Evolutionary conservation across 2,797 vertebrate species (phyloP).

Genomic region (Poeciliopsis turneri): DNA sequence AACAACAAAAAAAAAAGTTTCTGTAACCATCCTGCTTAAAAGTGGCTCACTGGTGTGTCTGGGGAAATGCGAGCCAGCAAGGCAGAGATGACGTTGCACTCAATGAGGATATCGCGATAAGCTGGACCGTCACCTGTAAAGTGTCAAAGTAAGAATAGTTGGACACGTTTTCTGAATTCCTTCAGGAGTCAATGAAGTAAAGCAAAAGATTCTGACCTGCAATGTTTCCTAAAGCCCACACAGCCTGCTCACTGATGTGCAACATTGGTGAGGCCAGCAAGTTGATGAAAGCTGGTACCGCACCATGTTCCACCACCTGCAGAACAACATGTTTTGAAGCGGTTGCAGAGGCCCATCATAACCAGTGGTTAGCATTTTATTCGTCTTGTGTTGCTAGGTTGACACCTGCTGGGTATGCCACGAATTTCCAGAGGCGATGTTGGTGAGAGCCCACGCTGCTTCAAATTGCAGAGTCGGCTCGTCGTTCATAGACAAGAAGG

Average conservation of each 20-base stretch:
- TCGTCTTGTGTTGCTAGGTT: not conserved
- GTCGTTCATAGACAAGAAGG: constrained; percentile 80
- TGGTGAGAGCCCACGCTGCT: constrained; percentile 93
- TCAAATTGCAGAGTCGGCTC: constrained; percentile 87
- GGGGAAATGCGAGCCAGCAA: constrained; percentile 84
- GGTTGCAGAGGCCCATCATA: not conserved
- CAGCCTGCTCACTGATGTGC: constrained; percentile 88
- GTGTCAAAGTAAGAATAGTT: not conserved
- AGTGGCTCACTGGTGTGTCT: constrained; percentile 83
- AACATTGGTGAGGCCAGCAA: constrained; percentile 86
- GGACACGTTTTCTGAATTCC: too few relatives aligned
- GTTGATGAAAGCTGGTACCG: constrained; percentile 83
- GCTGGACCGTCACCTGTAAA: constrained; percentile 86
- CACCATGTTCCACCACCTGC: constrained; percentile 88
- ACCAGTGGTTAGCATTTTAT: not conserved
- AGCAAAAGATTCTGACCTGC: constrained; percentile 79
- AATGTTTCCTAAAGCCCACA: constrained; percentile 94
- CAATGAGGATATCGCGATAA: constrained; percentile 87
- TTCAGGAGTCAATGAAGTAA: not conserved
- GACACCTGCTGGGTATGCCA: constrained; percentile 83
- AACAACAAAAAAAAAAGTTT: not conserved
- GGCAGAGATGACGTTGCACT: constrained; percentile 81
- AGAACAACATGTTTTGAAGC: not conserved
- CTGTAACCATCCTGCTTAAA: not conserved
- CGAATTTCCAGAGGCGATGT: constrained; percentile 89